These are phyloP conservation scores for Philypnodon macrostomus DNA, from an alignment of 2,797 vertebrate species.

Conservation along the genomic window DNA sequence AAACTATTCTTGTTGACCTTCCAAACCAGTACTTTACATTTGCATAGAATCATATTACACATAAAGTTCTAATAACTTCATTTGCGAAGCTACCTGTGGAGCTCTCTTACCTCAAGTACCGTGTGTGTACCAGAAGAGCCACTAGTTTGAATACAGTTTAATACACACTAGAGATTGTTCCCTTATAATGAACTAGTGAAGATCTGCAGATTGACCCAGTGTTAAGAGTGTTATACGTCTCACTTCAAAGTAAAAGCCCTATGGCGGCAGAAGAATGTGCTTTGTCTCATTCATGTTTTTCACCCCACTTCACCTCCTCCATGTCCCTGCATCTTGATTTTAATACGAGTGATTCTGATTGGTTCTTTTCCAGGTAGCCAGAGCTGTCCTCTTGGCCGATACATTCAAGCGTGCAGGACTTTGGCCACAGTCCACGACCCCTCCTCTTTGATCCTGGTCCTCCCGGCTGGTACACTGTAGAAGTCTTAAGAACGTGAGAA, in stretches of 20 bases:
- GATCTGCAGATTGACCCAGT: no score
- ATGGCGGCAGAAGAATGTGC: constrained; percentile 10
- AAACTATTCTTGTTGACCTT: not conserved
- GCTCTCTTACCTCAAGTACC: constrained; percentile 10
- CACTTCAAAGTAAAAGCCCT: constrained; percentile 11
- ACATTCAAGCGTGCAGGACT: constrained; percentile 26
- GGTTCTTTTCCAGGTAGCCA: constrained; percentile 58
- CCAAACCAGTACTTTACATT: not conserved
- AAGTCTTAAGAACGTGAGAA: constrained; percentile 61
- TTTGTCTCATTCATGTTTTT: constrained; percentile 5
- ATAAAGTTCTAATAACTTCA: not conserved
- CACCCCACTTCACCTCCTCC: not conserved
- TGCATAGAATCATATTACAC: not conserved
- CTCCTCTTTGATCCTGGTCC: constrained; percentile 24
- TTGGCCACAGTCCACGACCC: constrained; percentile 13
- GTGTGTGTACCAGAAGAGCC: not conserved
- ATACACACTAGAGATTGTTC: constrained; percentile 1
- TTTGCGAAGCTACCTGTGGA: constrained; percentile 7
- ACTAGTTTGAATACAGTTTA: no score
- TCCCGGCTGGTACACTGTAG: constrained; percentile 37
- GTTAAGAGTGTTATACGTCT: constrained; percentile 1
- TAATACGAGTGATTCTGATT: not conserved
- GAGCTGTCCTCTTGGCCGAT: constrained; percentile 29
- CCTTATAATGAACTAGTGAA: constrained; percentile 6
- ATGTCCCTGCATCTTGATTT: not conserved